A percentile compares a stretch with the other conserved stretches of the same genome.
phyloP scores from a whole-genome alignment of 2,113 vertebrate species.

The Sarotherodon lohbergeri region DNA sequence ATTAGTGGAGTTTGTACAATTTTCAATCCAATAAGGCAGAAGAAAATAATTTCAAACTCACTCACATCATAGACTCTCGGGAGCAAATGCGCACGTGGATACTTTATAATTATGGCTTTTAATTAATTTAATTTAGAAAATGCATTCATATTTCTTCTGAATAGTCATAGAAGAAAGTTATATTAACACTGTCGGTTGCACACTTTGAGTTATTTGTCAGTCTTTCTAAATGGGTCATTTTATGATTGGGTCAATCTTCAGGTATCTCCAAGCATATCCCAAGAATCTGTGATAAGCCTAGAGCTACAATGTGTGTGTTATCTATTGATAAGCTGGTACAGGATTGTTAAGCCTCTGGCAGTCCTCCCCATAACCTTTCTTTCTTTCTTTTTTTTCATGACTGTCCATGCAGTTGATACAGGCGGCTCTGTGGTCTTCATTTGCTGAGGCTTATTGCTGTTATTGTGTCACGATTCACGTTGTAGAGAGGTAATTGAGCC shows the following conservation, averaged over 20 bases:
- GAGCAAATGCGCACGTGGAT: background rate
- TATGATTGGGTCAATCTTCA: background rate
- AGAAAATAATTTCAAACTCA: background rate
- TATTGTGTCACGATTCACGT: constrained; percentile 2
- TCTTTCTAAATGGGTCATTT: background rate
- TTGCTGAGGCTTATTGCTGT: constrained; percentile 5
- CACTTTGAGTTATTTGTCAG: background rate
- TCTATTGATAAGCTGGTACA: constrained; percentile 24
- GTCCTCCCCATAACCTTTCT: background rate
- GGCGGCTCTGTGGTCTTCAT: background rate
- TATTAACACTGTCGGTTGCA: background rate
- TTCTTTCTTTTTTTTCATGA: constrained; percentile 1
- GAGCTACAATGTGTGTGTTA: background rate
- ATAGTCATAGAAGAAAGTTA: background rate
- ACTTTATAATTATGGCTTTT: background rate
- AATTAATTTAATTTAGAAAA: background rate
- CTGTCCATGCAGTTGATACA: background rate
- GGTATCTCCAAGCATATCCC: background rate
- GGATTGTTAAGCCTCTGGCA: constrained; percentile 22
- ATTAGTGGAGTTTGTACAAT: background rate
- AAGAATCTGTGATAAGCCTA: background rate
- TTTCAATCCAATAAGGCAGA: background rate
- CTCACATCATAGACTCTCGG: background rate
- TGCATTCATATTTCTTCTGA: background rate
- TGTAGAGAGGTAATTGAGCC: constrained; percentile 6